Conservation (phyloP, 2,113 vertebrate genomes). For the Sander lucioperca region DNA sequence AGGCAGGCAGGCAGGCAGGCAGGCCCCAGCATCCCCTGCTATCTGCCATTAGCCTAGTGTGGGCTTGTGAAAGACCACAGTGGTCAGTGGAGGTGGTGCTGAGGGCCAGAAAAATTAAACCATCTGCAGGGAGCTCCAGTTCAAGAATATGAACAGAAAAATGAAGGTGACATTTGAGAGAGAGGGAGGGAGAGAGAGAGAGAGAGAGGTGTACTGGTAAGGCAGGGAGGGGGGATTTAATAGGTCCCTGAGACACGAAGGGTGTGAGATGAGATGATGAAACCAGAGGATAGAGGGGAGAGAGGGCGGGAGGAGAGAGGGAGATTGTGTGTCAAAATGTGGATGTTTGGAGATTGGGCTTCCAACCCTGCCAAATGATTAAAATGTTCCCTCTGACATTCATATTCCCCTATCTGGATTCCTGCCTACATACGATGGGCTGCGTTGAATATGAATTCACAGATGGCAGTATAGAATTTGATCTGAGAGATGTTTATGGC, state of each 20-base stretch:
- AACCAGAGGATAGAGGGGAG: constrained; percentile 78
- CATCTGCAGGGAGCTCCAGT: constrained; percentile 69
- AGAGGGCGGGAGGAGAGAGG: constrained; percentile 69
- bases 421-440: constrained; percentile 65
- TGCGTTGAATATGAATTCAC: constrained; percentile 71
- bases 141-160: constrained; percentile 80
- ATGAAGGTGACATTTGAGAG: constrained; percentile 83
- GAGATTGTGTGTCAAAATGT: constrained; percentile 85
- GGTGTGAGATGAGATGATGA: constrained; percentile 84
- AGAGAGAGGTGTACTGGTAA: constrained; percentile 80
- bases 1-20: not conserved
- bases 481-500: constrained; percentile 70
- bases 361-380: constrained; percentile 84
- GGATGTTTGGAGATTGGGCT: constrained; percentile 85
- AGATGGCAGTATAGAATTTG: constrained; percentile 66
- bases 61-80: constrained; percentile 39
- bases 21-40: constrained; percentile 35
- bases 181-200: constrained; percentile 36
- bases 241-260: constrained; percentile 82
- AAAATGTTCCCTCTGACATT: constrained; percentile 85
- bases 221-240: constrained; percentile 86
- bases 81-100: constrained; percentile 40
- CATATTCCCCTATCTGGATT: constrained; percentile 81
- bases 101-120: constrained; percentile 73
- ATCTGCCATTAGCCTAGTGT: constrained; percentile 28